Evolutionary conservation across 1,140 invertebrate genomes (phyloP).

Genomic region (Lordiphosa clarofinis): DNA sequence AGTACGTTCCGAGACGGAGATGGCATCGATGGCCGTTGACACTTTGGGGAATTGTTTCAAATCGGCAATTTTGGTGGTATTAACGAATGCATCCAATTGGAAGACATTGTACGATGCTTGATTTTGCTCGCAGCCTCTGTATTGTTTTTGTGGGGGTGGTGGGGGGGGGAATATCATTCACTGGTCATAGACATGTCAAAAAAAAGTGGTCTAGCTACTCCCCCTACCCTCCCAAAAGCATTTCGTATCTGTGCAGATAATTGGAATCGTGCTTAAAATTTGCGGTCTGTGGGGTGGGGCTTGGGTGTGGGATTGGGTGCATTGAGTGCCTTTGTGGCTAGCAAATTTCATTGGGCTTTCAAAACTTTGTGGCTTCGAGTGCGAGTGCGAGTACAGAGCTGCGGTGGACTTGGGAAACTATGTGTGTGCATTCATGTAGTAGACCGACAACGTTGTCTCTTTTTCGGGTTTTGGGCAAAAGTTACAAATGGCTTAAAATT

Average conservation of each 20-base stretch:
- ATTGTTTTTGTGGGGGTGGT: not conserved
- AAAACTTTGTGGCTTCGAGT: conserved; percentile 72
- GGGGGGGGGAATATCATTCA: conserved; percentile 3
- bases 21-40: conserved; percentile 72
- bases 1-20: conserved; percentile 70
- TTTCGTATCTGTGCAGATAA: conserved; percentile 71
- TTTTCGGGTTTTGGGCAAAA: conserved; percentile 14
- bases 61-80: conserved; percentile 83
- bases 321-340: conserved; percentile 64
- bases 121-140: conserved; percentile 86
- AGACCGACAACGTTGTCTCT: conserved; percentile 10
- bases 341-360: conserved; percentile 70
- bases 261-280: conserved; percentile 77
- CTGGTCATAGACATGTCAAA: conserved; percentile 38
- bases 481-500: conserved; percentile 15
- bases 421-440: too few species aligned
- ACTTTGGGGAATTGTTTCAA: conserved; percentile 78
- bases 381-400: too few species aligned
- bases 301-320: not conserved
- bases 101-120: conserved; percentile 86
- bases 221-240: conserved; percentile 33
- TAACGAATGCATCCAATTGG: conserved; percentile 84
- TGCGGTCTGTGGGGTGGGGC: conserved; percentile 42
- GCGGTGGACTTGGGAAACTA: too few species aligned
- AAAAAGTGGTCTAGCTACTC: conserved; percentile 14